Evolutionary conservation across 1,140 invertebrate species (phyloP).

Genomic region (Pachyrhynchus sulphureomaculatus): DNA sequence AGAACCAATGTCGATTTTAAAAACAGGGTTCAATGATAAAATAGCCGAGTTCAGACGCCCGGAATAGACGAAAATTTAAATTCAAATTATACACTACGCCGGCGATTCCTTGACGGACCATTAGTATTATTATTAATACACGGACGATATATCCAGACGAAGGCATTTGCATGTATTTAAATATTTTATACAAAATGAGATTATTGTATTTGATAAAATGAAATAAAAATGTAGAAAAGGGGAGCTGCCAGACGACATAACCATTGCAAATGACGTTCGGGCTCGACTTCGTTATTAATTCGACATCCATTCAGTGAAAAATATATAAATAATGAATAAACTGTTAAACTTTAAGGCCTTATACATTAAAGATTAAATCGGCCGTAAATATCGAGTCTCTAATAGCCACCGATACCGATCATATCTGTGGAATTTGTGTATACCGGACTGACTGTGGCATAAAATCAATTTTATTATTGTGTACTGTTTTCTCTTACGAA

Average conservation of each 20-base stretch:
- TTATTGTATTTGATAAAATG: constrained; percentile 29
- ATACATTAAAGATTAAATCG: constrained; percentile 45
- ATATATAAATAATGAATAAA: constrained; percentile 40
- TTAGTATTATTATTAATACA: constrained; percentile 32
- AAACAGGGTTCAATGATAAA: constrained; percentile 1
- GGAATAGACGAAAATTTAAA: constrained; percentile 27
- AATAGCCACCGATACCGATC: constrained; percentile 39
- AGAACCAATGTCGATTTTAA: constrained; percentile 1
- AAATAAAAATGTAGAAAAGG: constrained; percentile 10
- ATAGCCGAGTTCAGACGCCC: neutral
- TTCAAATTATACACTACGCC: constrained; percentile 21
- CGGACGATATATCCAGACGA: constrained; percentile 22
- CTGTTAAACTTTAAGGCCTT: constrained; percentile 45
- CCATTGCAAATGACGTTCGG: constrained; percentile 15
- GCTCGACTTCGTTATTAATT: constrained; percentile 26
- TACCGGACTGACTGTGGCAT: constrained; percentile 34
- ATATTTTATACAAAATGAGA: constrained; percentile 28
- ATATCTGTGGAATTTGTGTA: constrained; percentile 46
- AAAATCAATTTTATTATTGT: constrained; percentile 45
- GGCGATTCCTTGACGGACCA: constrained; percentile 16
- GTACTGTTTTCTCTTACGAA: constrained; percentile 35
- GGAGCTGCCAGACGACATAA: constrained; percentile 14
- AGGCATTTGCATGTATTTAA: constrained; percentile 28
- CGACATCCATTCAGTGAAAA: constrained; percentile 25
- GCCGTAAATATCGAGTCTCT: constrained; percentile 38